phyloP scores from a whole-genome alignment of 2,888 invertebrate genomes.

The Quadriops clusia region DNA sequence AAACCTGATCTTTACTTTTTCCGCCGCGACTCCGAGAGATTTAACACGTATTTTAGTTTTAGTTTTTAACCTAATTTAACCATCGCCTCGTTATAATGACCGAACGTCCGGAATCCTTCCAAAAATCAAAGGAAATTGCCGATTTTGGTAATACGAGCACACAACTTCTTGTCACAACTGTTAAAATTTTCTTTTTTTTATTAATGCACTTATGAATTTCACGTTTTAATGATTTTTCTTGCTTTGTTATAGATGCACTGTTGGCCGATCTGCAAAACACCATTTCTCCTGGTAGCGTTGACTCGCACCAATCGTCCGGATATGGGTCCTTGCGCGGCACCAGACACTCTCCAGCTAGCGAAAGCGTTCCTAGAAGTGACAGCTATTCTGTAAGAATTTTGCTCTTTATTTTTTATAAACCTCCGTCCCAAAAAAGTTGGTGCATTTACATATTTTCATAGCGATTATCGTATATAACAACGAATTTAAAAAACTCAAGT shows the following conservation, averaged over 20 bases:
- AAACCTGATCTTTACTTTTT: no score
- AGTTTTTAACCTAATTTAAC: no score
- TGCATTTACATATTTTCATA: no score
- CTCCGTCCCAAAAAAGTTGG: constrained; percentile 29
- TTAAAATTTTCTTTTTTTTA: constrained; percentile 1
- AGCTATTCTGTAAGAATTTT: constrained; percentile 49
- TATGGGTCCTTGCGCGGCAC: constrained; percentile 64
- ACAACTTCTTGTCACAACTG: constrained; percentile 1
- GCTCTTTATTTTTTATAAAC: constrained; percentile 26
- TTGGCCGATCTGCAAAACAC: constrained; percentile 94
- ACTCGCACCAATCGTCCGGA: constrained; percentile 43
- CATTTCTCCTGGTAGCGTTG: constrained; percentile 44
- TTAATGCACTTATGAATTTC: no score
- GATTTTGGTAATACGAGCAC: constrained; percentile 2
- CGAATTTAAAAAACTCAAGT: no score
- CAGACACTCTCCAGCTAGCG: constrained; percentile 33
- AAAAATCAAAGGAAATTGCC: constrained; percentile 2
- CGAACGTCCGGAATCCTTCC: no score
- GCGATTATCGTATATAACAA: no score
- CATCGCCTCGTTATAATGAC: no score
- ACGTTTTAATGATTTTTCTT: constrained; percentile 4
- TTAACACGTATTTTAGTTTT: no score
- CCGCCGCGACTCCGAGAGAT: no score
- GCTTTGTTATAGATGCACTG: constrained; percentile 71
- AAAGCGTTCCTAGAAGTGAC: constrained; percentile 37